Conservation (phyloP, 2,888 invertebrate species). For the Drosophila vallismaia region DNA sequence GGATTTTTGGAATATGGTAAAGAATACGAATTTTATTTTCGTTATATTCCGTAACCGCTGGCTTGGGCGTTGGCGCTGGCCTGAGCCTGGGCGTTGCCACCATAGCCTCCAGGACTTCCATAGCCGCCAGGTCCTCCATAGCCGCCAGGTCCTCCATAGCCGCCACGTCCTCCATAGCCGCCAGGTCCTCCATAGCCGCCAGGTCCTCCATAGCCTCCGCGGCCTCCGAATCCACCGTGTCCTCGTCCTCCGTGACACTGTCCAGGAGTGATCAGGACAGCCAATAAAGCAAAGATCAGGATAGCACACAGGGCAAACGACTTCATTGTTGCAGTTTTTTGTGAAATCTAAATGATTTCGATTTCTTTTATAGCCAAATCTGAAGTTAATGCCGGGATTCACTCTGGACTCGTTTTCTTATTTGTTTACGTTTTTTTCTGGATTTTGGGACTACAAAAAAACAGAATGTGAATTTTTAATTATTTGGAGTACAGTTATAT, state of each 20-base stretch:
- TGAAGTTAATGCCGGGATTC: not conserved
- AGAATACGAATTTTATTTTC: not conserved
- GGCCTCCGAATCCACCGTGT: not conserved
- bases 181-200: not conserved
- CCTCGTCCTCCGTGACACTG: constrained; percentile 2
- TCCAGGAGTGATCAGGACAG: constrained; percentile 46
- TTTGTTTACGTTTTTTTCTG: constrained; percentile 4
- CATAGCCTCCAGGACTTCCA: too few relatives aligned
- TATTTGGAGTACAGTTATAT: constrained; percentile 15
- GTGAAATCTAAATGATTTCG: constrained; percentile 28
- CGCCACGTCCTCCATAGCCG: not conserved
- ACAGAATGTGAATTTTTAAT: constrained; percentile 19
- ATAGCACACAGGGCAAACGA: constrained; percentile 51
- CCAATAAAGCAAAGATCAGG: constrained; percentile 50
- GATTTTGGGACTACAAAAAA: not conserved
- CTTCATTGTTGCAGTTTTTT: constrained; percentile 53
- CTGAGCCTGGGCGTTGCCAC: not conserved
- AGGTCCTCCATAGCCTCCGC: not conserved
- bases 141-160: not conserved
- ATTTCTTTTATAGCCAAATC: constrained; percentile 35
- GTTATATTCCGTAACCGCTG: not conserved
- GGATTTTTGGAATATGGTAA: too few relatives aligned
- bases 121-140: not conserved
- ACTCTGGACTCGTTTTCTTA: constrained; percentile 16
- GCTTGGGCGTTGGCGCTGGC: not conserved